Conservation (phyloP, 2,888 invertebrate species). For the Drosophila meridionalis region DNA sequence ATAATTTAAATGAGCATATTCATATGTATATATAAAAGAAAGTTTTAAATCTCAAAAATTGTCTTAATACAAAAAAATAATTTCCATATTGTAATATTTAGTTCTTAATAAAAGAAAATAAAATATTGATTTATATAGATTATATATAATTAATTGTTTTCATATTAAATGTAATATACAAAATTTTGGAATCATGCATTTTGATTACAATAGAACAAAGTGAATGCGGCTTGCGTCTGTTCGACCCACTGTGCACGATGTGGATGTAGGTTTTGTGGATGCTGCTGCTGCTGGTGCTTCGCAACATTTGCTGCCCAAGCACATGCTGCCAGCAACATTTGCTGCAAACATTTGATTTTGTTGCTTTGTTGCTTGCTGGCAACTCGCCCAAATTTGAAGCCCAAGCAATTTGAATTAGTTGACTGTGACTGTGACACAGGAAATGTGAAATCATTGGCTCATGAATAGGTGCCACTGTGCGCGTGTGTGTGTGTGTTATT, state of each 20-base stretch:
- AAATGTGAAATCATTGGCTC: constrained; percentile 30
- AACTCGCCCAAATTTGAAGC: constrained; percentile 32
- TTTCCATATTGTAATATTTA: too few relatives aligned
- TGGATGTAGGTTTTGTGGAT: constrained; percentile 60
- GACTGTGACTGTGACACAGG: constrained; percentile 33
- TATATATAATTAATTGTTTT: too few relatives aligned
- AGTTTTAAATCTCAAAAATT: too few relatives aligned
- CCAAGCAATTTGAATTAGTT: constrained; percentile 30
- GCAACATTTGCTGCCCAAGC: constrained; percentile 37
- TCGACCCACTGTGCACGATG: constrained; percentile 38
- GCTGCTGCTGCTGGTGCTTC: constrained; percentile 43
- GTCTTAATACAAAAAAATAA: too few relatives aligned
- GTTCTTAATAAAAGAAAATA: too few relatives aligned
- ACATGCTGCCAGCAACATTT: constrained; percentile 28
- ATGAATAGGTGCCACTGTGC: neutral
- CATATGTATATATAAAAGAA: too few relatives aligned
- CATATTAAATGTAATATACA: too few relatives aligned
- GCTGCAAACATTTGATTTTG: constrained; percentile 14
- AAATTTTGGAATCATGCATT: too few relatives aligned
- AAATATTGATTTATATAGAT: too few relatives aligned
- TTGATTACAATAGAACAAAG: too few relatives aligned
- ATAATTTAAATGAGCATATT: too few relatives aligned
- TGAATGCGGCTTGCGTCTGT: neutral
- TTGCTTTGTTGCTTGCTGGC: constrained; percentile 12
- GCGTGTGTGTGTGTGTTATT: constrained; percentile 14